Evolutionary conservation across 2,888 invertebrate genomes (phyloP).

Genomic region (Argynnis bischoffii): DNA sequence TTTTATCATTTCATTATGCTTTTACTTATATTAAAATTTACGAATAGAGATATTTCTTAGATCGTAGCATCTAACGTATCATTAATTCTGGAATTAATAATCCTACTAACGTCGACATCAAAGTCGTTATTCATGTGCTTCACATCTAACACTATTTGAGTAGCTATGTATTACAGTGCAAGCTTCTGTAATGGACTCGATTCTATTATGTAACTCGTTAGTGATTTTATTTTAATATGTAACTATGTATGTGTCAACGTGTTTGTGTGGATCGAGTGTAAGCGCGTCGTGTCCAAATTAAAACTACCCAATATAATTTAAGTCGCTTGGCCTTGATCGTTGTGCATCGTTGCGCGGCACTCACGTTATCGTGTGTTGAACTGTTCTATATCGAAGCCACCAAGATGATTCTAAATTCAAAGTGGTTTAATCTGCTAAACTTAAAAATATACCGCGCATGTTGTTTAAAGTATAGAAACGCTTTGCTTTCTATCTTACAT

Average conservation of each 20-base stretch:
- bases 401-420: conserved; percentile 52
- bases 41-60: conserved; percentile 32
- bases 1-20: conserved; percentile 39
- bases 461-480: conserved; percentile 41
- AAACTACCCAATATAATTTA: conserved; percentile 32
- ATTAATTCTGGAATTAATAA: conserved; percentile 29
- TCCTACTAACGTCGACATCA: conserved; percentile 21
- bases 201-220: conserved; percentile 13
- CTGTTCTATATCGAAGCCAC: conserved; percentile 61
- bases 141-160: conserved; percentile 3
- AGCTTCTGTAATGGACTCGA: not conserved
- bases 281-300: conserved; percentile 22
- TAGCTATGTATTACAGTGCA: conserved; percentile 5
- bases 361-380: conserved; percentile 80
- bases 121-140: conserved; percentile 16
- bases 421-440: conserved; percentile 44
- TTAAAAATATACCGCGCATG: conserved; percentile 42
- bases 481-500: conserved; percentile 40
- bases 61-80: conserved; percentile 18
- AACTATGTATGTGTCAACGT: conserved; percentile 25
- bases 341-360: conserved; percentile 62
- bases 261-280: conserved; percentile 32
- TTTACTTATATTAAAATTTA: conserved; percentile 25
- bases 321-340: conserved; percentile 66
- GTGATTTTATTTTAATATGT: not conserved